Evolutionary conservation across 2,888 invertebrate species (phyloP), one percentile per base, ranked within the genome.

Genomic region (Creontiades dilutus): DNA sequence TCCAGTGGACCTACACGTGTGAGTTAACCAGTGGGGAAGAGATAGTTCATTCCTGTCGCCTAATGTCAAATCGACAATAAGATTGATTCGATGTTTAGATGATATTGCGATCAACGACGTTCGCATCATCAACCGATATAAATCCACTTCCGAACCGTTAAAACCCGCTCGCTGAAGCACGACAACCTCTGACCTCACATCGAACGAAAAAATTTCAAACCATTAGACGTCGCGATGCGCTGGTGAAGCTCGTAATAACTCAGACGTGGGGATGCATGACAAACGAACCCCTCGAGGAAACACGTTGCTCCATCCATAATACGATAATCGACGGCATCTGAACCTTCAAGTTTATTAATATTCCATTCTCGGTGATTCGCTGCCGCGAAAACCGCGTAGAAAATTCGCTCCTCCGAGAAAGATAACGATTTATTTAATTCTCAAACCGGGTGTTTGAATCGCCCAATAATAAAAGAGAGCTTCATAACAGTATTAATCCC

Each of bases 241-340:
- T 23, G 19, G 19, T 23, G 68, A 19, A 19, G 23, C 3, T 23
- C 23, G 7, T n/a, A 57, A 57, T 57, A 57, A 57, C n/a, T 57
- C 57, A 57, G 57, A 14, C n/a, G 57, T 23, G 68, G 68, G 23
- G 19, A 19, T 23, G 68, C 68, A 68, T 68, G 61, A 61, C 61
- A n/a, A 61, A 61, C n/a, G n/a, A 61, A n/a, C n/a, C 61, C 9
- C 23, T 23, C 68, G 19, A 68, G 68, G 23, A n/a, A 47, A 46
- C 78, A 57, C 76, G n/a, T 37, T 19, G 46, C 37, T n/a, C 46
- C 46, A 78, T 78, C 78, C 37, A 14, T 78, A 78, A 78, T 19
- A 78, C 28, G 78, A 78, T 78, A 78, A 78, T 47, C 78, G 47
- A 78, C 14, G 78, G 68, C 23, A 68, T 68, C 68, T 27, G 7